These are phyloP conservation scores for Argyresthia goedartella DNA, from an alignment of 2,888 invertebrate species.

Conservation along the genomic window DNA sequence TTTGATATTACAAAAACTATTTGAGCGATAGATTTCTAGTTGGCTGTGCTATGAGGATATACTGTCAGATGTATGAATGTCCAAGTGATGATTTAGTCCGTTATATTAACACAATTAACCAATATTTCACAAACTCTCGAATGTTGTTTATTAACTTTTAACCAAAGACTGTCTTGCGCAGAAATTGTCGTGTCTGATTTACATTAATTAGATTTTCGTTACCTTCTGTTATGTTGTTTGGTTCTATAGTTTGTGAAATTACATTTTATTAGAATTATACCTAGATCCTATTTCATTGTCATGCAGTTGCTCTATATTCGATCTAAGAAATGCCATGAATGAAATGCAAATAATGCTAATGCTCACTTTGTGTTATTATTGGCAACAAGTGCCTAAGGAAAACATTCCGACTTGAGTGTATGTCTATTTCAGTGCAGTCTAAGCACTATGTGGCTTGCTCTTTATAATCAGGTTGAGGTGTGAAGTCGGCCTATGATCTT, in stretches of 20 bases:
- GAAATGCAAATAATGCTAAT: too few species aligned
- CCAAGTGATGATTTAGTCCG: conserved; percentile 54
- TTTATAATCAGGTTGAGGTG: too few species aligned
- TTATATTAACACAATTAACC: conserved; percentile 49
- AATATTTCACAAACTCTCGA: conserved; percentile 1
- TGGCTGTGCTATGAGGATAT: conserved; percentile 64
- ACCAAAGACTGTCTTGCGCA: background rate
- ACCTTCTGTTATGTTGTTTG: background rate
- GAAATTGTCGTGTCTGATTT: background rate
- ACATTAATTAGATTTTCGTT: too few species aligned
- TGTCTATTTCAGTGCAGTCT: too few species aligned
- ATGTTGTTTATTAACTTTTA: background rate
- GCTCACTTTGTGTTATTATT: too few species aligned
- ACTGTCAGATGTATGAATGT: conserved; percentile 66
- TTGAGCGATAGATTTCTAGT: conserved; percentile 58
- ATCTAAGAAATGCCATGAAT: too few species aligned
- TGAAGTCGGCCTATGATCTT: too few species aligned
- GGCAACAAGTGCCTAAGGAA: too few species aligned
- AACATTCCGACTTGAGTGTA: too few species aligned
- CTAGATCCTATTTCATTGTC: conserved; percentile 19
- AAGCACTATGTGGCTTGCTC: too few species aligned
- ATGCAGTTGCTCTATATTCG: conserved; percentile 34
- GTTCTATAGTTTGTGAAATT: conserved; percentile 5
- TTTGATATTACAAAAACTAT: conserved; percentile 69
- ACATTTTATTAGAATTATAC: background rate